phyloP scores from a whole-genome alignment of 1,140 invertebrate species.

The Aporrectodea caliginosa region DNA sequence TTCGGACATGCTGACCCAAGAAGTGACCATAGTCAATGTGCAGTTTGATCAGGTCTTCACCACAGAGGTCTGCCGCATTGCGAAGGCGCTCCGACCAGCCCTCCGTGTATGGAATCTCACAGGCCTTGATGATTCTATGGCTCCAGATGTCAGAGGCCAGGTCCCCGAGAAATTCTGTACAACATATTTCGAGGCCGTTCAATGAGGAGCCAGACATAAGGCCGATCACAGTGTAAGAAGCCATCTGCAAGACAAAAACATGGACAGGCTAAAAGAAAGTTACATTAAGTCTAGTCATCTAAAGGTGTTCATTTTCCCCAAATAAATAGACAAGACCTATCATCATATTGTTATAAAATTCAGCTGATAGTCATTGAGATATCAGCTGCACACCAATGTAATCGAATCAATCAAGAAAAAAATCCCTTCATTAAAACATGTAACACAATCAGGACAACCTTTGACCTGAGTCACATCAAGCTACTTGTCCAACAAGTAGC shows the following conservation, averaged over 20 bases:
- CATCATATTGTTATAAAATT: too few species aligned
- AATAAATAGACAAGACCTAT: too few species aligned
- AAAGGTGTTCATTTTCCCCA: too few species aligned
- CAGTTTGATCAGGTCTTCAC: constrained; percentile 42
- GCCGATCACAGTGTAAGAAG: constrained; percentile 45
- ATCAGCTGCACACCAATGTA: too few species aligned
- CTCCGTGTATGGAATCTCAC: constrained; percentile 39
- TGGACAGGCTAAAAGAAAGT: too few species aligned
- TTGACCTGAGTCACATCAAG: too few species aligned
- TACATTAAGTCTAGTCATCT: too few species aligned
- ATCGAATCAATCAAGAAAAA: too few species aligned
- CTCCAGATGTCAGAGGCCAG: constrained; percentile 44
- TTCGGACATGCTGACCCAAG: constrained; percentile 37
- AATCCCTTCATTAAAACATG: too few species aligned
- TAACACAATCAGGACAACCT: too few species aligned
- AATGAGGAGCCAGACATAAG: constrained; percentile 49
- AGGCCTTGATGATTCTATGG: constrained; percentile 41
- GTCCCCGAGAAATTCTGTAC: constrained; percentile 46
- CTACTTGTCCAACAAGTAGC: too few species aligned
- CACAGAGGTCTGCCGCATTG: constrained; percentile 35
- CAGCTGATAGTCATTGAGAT: too few species aligned
- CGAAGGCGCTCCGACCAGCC: constrained; percentile 39
- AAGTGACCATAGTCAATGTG: constrained; percentile 46
- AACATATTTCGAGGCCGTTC: constrained; percentile 50
- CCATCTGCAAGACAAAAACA: constrained; percentile 40